Evolutionary conservation across 2,888 invertebrate species (phyloP).

Genomic region (Rhingia campestris): DNA sequence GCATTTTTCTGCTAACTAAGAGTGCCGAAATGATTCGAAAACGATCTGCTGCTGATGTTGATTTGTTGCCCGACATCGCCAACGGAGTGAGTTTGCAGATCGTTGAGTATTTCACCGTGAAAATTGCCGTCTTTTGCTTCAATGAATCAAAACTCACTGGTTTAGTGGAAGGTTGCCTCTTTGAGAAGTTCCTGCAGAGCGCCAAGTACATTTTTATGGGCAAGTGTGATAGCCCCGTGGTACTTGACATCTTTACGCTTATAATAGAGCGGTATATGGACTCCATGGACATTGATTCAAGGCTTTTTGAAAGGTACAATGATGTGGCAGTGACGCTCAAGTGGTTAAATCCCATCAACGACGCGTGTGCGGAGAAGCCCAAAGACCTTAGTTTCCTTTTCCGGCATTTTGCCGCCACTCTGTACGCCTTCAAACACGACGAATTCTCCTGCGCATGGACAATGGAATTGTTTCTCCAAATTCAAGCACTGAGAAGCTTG

Average conservation of each 20-base stretch:
- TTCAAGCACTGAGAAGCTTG: conserved; percentile 84
- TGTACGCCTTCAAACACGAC: conserved; percentile 82
- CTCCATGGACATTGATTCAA: conserved; percentile 81
- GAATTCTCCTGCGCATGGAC: conserved; percentile 84
- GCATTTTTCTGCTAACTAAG: too few relatives aligned
- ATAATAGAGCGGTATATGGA: conserved; percentile 82
- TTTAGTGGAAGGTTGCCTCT: conserved; percentile 81
- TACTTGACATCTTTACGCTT: conserved; percentile 80
- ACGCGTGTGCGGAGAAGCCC: conserved; percentile 83
- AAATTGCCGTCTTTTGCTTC: conserved; percentile 81
- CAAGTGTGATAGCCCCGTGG: conserved; percentile 81
- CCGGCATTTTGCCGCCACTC: conserved; percentile 83
- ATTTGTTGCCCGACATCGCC: conserved; percentile 80
- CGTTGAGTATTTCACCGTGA: conserved; percentile 82
- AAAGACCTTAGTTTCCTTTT: conserved; percentile 85
- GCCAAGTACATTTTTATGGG: conserved; percentile 80
- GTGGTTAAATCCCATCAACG: conserved; percentile 88
- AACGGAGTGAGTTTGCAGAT: conserved; percentile 80
- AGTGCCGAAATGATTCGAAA: conserved; percentile 77
- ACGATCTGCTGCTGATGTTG: conserved; percentile 81
- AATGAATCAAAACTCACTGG: conserved; percentile 82
- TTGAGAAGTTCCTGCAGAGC: conserved; percentile 82
- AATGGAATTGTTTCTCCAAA: conserved; percentile 86
- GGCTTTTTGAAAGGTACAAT: conserved; percentile 85
- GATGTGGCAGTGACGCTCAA: conserved; percentile 84